phyloP scores from a whole-genome alignment of 2,888 invertebrate species.

The Drosophila sordidapex region DNA sequence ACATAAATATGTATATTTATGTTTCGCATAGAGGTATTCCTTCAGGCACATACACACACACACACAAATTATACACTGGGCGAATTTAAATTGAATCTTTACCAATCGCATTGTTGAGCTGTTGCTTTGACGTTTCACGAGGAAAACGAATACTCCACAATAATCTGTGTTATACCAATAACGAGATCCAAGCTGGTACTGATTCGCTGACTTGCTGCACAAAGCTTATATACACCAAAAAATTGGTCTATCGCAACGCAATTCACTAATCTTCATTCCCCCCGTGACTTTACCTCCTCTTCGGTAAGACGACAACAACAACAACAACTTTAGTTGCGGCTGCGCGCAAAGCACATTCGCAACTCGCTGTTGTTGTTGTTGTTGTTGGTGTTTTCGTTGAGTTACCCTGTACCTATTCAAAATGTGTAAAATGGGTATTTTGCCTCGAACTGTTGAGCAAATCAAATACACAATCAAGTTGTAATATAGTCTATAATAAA shows the following conservation, averaged over 20 bases:
- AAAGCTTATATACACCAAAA: conserved; percentile 84
- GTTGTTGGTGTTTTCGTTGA: conserved; percentile 11
- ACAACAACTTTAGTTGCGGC: conserved; percentile 26
- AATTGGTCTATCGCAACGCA: conserved; percentile 80
- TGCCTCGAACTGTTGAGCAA: not conserved
- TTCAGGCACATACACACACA: conserved; percentile 8
- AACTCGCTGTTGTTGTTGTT: conserved; percentile 45
- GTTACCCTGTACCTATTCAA: not conserved
- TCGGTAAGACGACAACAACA: conserved; percentile 8
- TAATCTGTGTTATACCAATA: conserved; percentile 83
- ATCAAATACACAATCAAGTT: not conserved
- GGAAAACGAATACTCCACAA: conserved; percentile 80
- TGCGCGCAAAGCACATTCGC: conserved; percentile 66
- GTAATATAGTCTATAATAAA: not conserved
- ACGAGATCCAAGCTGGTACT: conserved; percentile 85
- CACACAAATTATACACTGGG: not conserved
- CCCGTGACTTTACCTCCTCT: too few relatives aligned
- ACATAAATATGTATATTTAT: not conserved
- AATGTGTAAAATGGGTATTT: not conserved
- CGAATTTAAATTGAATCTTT: conserved; percentile 46
- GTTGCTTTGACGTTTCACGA: conserved; percentile 81
- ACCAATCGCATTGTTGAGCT: conserved; percentile 86
- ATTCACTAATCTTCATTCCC: conserved; percentile 48
- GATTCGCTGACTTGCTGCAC: conserved; percentile 81
- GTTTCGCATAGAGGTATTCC: not conserved